phyloP scores from a whole-genome alignment of 2,888 invertebrate species.

The Acanthosepion pharaonis region DNA sequence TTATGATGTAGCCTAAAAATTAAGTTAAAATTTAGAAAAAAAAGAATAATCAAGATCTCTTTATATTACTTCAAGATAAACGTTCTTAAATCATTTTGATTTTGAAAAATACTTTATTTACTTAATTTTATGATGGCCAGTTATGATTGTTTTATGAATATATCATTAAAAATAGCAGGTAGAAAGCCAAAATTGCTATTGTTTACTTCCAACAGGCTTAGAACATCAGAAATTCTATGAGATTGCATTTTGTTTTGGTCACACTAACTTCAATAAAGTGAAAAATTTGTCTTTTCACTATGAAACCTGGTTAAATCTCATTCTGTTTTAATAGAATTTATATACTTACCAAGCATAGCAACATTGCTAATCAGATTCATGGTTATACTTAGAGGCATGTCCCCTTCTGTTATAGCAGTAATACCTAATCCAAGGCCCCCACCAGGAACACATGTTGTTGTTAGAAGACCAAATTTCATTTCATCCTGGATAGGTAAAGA shows the following conservation, averaged over 20 bases:
- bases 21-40: too few species aligned
- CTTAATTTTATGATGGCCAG: too few species aligned
- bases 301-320: background rate
- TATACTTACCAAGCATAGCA: constrained; percentile 69
- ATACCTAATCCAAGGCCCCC: constrained; percentile 73
- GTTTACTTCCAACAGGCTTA: too few species aligned
- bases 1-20: too few species aligned
- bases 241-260: background rate
- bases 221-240: background rate
- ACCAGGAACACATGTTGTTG: constrained; percentile 72
- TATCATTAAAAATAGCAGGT: too few species aligned
- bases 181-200: too few species aligned
- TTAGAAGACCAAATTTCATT: constrained; percentile 70
- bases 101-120: too few species aligned
- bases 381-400: constrained; percentile 69
- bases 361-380: constrained; percentile 70
- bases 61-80: too few species aligned
- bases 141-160: too few species aligned
- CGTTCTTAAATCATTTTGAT: too few species aligned
- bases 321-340: background rate
- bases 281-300: background rate
- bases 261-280: background rate
- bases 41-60: too few species aligned
- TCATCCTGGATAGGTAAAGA: constrained; percentile 66
- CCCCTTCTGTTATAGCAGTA: constrained; percentile 69